Conservation (phyloP, 2,113 vertebrate genomes). For the Phalacrocorax brasilianus region DNA sequence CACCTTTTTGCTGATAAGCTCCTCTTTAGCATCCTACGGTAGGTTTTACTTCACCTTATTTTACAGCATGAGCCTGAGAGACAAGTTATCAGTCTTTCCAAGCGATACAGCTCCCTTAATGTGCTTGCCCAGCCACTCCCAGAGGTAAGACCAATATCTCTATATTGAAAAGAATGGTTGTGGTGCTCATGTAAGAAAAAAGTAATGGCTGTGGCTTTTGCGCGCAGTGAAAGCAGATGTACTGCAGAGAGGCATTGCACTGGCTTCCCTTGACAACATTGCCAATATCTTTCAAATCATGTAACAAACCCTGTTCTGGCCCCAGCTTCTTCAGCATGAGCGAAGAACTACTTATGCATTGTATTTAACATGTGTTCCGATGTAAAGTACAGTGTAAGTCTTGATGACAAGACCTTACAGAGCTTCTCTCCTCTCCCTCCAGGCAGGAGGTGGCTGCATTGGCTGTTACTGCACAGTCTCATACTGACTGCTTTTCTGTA, state of each 20-base stretch:
- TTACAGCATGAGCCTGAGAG: not conserved
- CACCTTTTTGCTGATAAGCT: not conserved
- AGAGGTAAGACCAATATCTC: not conserved
- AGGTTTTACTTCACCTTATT: not conserved
- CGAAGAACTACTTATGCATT: not conserved
- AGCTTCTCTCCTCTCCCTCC: not conserved
- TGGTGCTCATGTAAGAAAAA: not conserved
- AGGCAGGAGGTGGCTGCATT: not conserved
- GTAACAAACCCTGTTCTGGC: not conserved
- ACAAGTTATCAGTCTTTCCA: not conserved
- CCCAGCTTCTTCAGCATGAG: not conserved
- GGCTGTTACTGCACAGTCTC: not conserved
- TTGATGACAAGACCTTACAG: not conserved
- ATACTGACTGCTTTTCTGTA: not conserved
- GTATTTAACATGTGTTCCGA: not conserved
- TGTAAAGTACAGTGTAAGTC: not conserved
- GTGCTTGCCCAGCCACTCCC: not conserved
- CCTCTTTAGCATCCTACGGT: not conserved
- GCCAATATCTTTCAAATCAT: not conserved
- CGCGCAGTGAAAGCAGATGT: not conserved
- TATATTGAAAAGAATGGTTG: constrained; percentile 11
- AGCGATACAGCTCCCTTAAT: not conserved
- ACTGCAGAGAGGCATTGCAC: not conserved
- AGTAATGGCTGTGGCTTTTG: not conserved
- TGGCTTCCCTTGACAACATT: not conserved